Percentiles rank a stretch among this genome's conserved stretches.
Evolutionary conservation across 2,797 vertebrate genomes (phyloP).

Genomic region (Allobates femoralis): DNA sequence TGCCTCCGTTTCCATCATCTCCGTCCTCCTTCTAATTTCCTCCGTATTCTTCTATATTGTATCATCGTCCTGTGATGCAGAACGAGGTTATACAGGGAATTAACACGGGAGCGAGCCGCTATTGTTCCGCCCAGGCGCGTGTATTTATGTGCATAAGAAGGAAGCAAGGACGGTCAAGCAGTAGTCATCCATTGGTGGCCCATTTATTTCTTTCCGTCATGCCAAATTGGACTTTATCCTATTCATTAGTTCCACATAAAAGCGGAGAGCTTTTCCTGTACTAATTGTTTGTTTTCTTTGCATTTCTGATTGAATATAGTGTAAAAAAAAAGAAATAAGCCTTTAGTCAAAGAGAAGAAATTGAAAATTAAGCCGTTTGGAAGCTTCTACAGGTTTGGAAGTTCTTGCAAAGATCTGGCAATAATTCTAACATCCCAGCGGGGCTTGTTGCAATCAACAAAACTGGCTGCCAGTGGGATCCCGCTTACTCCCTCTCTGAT

Average conservation of each 20-base stretch:
- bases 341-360: slow-evolving; percentile 61
- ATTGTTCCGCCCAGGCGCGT: slow-evolving; percentile 14
- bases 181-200: slow-evolving; percentile 57
- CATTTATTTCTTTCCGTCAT: slow-evolving; percentile 46
- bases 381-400: slow-evolving; percentile 57
- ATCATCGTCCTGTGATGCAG: not conserved
- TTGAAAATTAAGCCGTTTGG: slow-evolving; percentile 63
- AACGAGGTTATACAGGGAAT: slow-evolving; percentile 34
- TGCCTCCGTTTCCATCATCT: not conserved
- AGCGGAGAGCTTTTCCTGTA: slow-evolving; percentile 54
- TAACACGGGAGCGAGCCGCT: not conserved
- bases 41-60: not conserved
- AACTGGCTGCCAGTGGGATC: slow-evolving; percentile 61
- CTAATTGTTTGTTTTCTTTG: slow-evolving; percentile 63
- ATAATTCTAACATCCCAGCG: slow-evolving; percentile 55
- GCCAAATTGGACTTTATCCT: slow-evolving; percentile 60
- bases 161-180: slow-evolving; percentile 49
- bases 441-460: slow-evolving; percentile 64
- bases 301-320: slow-evolving; percentile 62
- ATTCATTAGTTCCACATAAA: slow-evolving; percentile 61
- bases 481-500: slow-evolving; percentile 61
- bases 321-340: slow-evolving; percentile 54
- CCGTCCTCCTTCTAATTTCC: not conserved
- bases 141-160: slow-evolving; percentile 44
- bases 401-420: slow-evolving; percentile 60